Percentiles rank a stretch among this genome's conserved stretches.
These are phyloP conservation scores for Mythimna ferrago DNA, from an alignment of 2,888 invertebrate genomes.

Conservation along the genomic window DNA sequence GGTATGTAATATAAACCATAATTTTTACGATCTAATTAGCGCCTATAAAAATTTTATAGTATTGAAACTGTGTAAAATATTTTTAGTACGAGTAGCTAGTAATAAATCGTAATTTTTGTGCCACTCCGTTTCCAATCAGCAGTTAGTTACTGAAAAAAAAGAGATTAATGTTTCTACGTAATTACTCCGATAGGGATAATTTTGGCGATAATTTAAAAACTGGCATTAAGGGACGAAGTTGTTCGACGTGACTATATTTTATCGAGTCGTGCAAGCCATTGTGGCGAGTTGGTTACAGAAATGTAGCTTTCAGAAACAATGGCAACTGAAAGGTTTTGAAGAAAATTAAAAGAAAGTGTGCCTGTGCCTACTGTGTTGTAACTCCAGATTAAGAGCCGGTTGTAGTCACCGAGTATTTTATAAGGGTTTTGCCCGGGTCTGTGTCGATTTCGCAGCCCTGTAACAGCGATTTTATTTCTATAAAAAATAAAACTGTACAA, in stretches of 20 bases:
- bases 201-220: constrained; percentile 35
- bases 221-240: constrained; percentile 30
- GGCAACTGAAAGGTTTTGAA: constrained; percentile 15
- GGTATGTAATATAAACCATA: not conserved
- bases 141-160: constrained; percentile 34
- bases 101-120: constrained; percentile 33
- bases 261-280: constrained; percentile 17
- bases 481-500: too few species aligned
- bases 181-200: constrained; percentile 41
- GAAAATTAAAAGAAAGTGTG: constrained; percentile 10
- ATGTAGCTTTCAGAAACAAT: constrained; percentile 31
- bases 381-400: too few species aligned
- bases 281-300: constrained; percentile 30
- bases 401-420: too few species aligned
- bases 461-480: too few species aligned
- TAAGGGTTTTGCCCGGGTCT: too few species aligned
- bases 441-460: too few species aligned
- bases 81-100: not conserved
- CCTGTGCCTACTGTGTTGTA: constrained; percentile 4
- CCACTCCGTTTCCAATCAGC: constrained; percentile 33
- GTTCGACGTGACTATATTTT: constrained; percentile 26
- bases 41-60: not conserved
- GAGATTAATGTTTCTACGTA: constrained; percentile 49
- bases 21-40: not conserved
- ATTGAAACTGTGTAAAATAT: not conserved